A percentile compares a stretch with the other conserved stretches of the same genome.
Evolutionary conservation across 23 tunicate genomes (phyloP).

Genomic region (Clavelina lepadiformis): DNA sequence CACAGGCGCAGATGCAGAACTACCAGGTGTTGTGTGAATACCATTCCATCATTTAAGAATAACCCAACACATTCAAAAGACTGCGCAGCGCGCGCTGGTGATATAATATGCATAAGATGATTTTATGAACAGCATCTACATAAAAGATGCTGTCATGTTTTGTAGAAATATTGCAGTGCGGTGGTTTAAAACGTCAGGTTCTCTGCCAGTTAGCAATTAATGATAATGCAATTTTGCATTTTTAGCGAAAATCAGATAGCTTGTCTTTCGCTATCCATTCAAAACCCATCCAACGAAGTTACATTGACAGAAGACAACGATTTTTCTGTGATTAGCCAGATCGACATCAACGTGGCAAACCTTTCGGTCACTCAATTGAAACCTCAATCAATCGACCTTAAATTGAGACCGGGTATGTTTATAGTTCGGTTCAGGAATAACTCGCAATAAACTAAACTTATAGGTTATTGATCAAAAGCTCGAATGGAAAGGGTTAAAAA

Average conservation of each 20-base stretch:
- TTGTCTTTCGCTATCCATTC: neutral
- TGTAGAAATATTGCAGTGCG: too few relatives aligned
- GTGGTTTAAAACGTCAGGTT: neutral
- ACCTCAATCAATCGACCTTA: constrained; percentile 30
- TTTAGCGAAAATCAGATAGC: constrained; percentile 1
- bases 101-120: too few relatives aligned
- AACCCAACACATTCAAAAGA: too few relatives aligned
- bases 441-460: too few relatives aligned
- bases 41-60: neutral
- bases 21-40: constrained; percentile 2
- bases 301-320: neutral
- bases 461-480: too few relatives aligned
- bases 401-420: constrained; percentile 25
- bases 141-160: too few relatives aligned
- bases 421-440: too few relatives aligned
- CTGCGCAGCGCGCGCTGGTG: too few relatives aligned
- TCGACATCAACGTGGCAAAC: neutral
- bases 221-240: neutral
- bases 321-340: constrained; percentile 3
- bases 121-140: too few relatives aligned
- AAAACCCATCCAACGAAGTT: constrained; percentile 2
- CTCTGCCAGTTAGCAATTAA: neutral
- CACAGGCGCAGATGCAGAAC: constrained; percentile 11
- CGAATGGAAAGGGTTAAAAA: too few relatives aligned
- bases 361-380: constrained; percentile 17